Percentiles rank a stretch among this genome's conserved stretches.
phyloP scores from a whole-genome alignment of 2,797 vertebrate genomes.

The Peromyscus nudipes region DNA sequence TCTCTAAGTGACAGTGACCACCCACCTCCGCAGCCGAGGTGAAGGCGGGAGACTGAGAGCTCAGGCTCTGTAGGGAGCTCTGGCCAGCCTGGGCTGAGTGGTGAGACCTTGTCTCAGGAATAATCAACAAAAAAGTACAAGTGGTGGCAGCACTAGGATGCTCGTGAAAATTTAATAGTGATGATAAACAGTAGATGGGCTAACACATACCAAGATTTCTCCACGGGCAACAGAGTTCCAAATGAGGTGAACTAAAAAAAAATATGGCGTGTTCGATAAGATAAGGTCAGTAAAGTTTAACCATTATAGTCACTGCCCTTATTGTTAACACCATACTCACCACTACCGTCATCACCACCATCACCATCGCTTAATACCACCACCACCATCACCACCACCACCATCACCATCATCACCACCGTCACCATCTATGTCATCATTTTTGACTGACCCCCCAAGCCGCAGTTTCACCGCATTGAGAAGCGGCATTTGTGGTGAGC shows the following conservation, averaged over 20 bases:
- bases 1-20: too few species aligned
- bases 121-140: neutral
- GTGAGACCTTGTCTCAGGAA: neutral
- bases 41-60: neutral
- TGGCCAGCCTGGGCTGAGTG: neutral
- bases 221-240: neutral
- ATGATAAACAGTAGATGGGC: neutral
- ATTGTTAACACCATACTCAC: neutral
- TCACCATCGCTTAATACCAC: too few species aligned
- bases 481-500: accelerated
- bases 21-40: too few species aligned
- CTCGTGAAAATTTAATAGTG: neutral
- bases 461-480: neutral
- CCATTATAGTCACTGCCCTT: accelerated
- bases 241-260: neutral
- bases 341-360: too few species aligned
- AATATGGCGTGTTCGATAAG: neutral
- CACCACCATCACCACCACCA: too few species aligned
- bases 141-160: neutral
- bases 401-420: too few species aligned
- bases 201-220: neutral
- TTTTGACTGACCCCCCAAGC: neutral
- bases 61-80: neutral
- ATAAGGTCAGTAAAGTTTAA: neutral
- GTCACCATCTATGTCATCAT: accelerated